Conservation (phyloP, 2,888 invertebrate genomes). For the Gastracanthus pulcherrimus region DNA sequence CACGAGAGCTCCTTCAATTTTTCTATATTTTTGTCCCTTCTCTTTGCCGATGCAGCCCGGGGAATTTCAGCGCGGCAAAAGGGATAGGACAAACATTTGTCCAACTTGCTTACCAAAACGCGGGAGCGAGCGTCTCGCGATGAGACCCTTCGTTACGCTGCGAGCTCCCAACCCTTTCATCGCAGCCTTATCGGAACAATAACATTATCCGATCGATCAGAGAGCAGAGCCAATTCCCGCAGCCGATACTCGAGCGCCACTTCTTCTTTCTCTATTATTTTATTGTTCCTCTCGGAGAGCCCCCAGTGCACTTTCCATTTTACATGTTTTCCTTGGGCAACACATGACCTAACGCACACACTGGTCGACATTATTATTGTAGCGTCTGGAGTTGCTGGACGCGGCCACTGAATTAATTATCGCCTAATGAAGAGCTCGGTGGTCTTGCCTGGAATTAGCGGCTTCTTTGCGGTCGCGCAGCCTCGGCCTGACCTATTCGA, state of each 20-base stretch:
- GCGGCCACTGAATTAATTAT: not conserved
- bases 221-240: no score
- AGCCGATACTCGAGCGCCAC: not conserved
- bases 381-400: not conserved
- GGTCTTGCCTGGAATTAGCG: no score
- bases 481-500: no score
- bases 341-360: not conserved
- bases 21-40: no score
- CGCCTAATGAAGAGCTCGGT: conserved; percentile 59
- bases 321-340: no score
- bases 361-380: not conserved
- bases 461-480: not conserved
- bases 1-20: no score
- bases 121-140: no score
- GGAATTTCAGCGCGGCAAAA: no score
- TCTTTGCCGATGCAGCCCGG: no score
- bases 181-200: not conserved
- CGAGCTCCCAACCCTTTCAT: not conserved
- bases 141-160: conserved; percentile 19
- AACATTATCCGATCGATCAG: not conserved
- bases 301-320: not conserved
- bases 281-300: not conserved
- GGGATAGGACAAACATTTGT: conserved; percentile 1
- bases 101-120: not conserved
- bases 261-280: not conserved